These are phyloP conservation scores for Orthosia incerta DNA, from an alignment of 2,888 invertebrate species.

Conservation along the genomic window DNA sequence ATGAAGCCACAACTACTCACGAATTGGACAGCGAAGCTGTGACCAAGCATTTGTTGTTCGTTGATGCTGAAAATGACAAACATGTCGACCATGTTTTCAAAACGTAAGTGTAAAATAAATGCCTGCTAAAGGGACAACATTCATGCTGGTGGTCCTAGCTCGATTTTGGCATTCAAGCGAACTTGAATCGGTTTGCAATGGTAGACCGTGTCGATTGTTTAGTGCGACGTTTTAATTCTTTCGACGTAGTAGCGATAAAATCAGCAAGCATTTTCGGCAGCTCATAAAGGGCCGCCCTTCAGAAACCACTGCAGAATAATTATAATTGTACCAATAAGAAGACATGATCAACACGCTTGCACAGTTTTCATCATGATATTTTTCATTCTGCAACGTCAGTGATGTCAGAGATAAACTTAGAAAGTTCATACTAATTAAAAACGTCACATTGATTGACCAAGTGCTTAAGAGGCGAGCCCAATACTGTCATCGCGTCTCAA, in stretches of 20 bases:
- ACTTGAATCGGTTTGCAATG: not conserved
- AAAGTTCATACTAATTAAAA: not conserved
- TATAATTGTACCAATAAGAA: not conserved
- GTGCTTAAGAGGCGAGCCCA: not conserved
- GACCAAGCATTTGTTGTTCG: conserved; percentile 67
- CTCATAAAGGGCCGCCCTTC: too few species aligned
- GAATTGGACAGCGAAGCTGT: conserved; percentile 64
- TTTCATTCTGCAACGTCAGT: not conserved
- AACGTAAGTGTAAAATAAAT: conserved; percentile 67
- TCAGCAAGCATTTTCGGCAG: not conserved
- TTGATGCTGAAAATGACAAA: conserved; percentile 73
- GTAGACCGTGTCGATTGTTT: not conserved
- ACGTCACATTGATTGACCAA: not conserved
- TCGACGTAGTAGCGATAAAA: not conserved
- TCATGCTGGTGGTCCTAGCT: not conserved
- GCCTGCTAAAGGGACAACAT: not conserved
- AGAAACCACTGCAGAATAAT: not conserved
- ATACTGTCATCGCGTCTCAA: not conserved
- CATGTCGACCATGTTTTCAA: conserved; percentile 77
- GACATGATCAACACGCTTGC: not conserved
- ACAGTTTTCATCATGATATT: too few species aligned
- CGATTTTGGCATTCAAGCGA: not conserved
- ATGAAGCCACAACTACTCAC: conserved; percentile 32
- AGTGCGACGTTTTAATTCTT: not conserved
- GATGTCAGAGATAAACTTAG: not conserved